Evolutionary conservation across 2,113 vertebrate species (phyloP).

Genomic region (Phaetusa simplex): DNA sequence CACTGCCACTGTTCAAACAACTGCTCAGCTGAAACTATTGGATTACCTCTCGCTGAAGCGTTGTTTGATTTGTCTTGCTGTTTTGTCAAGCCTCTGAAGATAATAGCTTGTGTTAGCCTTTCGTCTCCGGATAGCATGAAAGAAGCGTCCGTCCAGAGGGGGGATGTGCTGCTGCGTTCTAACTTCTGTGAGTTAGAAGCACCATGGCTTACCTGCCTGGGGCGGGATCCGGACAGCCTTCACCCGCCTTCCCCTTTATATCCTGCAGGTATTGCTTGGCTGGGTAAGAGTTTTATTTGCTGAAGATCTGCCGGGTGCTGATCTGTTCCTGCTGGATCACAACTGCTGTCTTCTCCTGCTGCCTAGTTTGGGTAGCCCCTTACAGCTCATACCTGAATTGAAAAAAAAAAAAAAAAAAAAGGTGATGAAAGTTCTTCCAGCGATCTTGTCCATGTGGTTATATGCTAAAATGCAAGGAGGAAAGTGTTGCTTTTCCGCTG

Average conservation of each 20-base stretch:
- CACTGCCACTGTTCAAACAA: not conserved
- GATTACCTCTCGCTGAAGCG: not conserved
- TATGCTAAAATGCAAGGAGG: not conserved
- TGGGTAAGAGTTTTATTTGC: not conserved
- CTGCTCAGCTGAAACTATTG: not conserved
- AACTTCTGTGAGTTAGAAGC: not conserved
- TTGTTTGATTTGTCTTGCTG: not conserved
- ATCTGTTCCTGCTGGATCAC: not conserved
- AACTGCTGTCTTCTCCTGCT: not conserved
- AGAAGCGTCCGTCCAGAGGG: not conserved
- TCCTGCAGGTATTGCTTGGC: not conserved
- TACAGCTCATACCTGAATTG: not conserved
- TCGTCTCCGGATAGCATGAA: not conserved
- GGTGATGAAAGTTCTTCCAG: not conserved
- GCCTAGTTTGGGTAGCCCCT: not conserved
- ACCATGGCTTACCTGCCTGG: not conserved
- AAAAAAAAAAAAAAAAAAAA: not conserved
- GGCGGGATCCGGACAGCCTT: fast-evolving
- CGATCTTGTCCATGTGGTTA: not conserved
- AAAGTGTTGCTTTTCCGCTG: not conserved
- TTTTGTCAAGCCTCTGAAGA: not conserved
- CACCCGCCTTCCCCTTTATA: not conserved
- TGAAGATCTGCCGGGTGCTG: not conserved
- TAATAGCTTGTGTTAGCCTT: not conserved
- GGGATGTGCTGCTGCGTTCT: not conserved